Evolutionary conservation across 2,888 invertebrate genomes (phyloP).

Genomic region (Leuctra nigra): DNA sequence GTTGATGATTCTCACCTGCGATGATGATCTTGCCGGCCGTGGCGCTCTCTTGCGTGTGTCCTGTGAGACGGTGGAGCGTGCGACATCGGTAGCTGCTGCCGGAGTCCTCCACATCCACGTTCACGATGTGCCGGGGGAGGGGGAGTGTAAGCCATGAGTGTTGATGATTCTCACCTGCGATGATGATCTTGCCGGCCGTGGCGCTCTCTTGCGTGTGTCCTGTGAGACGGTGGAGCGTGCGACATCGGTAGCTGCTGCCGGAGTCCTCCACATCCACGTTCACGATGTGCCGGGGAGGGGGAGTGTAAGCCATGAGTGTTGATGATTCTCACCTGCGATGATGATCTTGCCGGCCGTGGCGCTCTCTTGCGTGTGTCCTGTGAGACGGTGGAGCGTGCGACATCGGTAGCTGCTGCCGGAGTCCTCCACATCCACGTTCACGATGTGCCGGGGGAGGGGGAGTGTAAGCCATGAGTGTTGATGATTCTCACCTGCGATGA

Average conservation of each 20-base stretch:
- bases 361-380: constrained; percentile 39
- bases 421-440: constrained; percentile 32
- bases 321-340: constrained; percentile 33
- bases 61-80: constrained; percentile 40
- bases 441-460: no score
- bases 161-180: constrained; percentile 34
- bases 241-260: constrained; percentile 38
- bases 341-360: constrained; percentile 34
- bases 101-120: constrained; percentile 33
- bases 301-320: no score
- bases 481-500: constrained; percentile 34
- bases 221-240: constrained; percentile 40
- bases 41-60: constrained; percentile 38
- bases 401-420: constrained; percentile 39
- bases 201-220: constrained; percentile 38
- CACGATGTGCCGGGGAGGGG: no score
- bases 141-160: no score
- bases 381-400: constrained; percentile 39
- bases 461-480: no score
- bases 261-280: constrained; percentile 33
- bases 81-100: constrained; percentile 39
- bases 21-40: constrained; percentile 34
- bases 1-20: constrained; percentile 33
- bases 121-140: no score
- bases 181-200: constrained; percentile 34